Percentiles rank a stretch among this genome's conserved stretches.
Evolutionary conservation across 2,888 invertebrate species (phyloP).

Genomic region (Patella caerulea): DNA sequence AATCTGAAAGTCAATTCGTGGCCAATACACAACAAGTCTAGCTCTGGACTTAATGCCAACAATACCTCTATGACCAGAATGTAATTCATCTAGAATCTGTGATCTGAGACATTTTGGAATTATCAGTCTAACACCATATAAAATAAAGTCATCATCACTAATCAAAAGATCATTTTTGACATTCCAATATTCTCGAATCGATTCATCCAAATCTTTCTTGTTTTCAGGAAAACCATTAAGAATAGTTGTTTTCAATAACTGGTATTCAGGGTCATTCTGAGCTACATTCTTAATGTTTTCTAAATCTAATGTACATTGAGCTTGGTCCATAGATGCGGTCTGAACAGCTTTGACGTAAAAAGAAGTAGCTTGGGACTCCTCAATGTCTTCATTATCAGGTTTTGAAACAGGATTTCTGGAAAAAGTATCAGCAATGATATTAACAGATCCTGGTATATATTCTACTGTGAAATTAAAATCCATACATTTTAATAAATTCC

Average conservation of each 20-base stretch:
- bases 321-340: background rate
- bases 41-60: background rate
- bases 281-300: background rate
- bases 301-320: conserved; percentile 3
- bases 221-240: background rate
- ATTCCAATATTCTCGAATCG: background rate
- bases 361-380: background rate
- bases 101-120: background rate
- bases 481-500: conserved; percentile 5
- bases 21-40: background rate
- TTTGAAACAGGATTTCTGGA: background rate
- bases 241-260: background rate
- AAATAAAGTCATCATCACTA: conserved; percentile 4
- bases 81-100: background rate
- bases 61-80: conserved; percentile 3
- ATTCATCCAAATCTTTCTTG: conserved; percentile 3
- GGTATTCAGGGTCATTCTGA: conserved; percentile 3
- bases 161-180: background rate
- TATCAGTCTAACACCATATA: conserved; percentile 1
- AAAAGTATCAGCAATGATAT: background rate
- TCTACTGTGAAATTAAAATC: background rate
- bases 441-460: background rate
- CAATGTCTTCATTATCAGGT: background rate
- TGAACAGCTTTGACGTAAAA: background rate
- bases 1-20: background rate